phyloP scores from a whole-genome alignment of 1,140 invertebrate species.

The Argopecten irradians region DNA sequence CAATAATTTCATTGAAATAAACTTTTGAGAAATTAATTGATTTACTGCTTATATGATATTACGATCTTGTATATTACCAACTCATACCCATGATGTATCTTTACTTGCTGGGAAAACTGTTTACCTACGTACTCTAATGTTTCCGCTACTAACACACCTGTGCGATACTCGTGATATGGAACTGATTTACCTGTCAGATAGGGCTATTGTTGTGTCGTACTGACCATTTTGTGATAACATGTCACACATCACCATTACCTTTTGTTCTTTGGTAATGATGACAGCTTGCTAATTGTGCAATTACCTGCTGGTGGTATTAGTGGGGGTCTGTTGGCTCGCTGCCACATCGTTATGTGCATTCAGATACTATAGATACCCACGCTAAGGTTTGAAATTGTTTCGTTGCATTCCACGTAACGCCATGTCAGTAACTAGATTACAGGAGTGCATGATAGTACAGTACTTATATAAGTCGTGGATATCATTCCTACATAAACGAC shows the following conservation, averaged over 20 bases:
- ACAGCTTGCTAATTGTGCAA: background rate
- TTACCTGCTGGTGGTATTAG: background rate
- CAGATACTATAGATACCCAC: background rate
- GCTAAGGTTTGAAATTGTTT: background rate
- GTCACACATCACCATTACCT: background rate
- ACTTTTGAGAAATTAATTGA: no score
- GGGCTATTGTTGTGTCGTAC: background rate
- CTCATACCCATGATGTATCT: no score
- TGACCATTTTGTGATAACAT: background rate
- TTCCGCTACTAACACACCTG: background rate
- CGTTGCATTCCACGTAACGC: background rate
- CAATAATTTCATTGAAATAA: no score
- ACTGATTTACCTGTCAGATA: background rate
- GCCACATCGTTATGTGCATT: background rate
- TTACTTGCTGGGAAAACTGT: background rate
- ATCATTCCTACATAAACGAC: background rate
- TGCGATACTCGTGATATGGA: background rate
- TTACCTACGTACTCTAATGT: background rate
- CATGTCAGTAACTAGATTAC: no score
- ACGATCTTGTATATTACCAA: no score
- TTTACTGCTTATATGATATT: no score
- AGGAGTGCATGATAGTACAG: no score
- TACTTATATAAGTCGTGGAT: background rate
- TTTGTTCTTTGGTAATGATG: background rate
- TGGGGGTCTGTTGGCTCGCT: background rate